These are phyloP conservation scores for Orthosia gracilis DNA, from an alignment of 2,888 invertebrate species.

Conservation along the genomic window DNA sequence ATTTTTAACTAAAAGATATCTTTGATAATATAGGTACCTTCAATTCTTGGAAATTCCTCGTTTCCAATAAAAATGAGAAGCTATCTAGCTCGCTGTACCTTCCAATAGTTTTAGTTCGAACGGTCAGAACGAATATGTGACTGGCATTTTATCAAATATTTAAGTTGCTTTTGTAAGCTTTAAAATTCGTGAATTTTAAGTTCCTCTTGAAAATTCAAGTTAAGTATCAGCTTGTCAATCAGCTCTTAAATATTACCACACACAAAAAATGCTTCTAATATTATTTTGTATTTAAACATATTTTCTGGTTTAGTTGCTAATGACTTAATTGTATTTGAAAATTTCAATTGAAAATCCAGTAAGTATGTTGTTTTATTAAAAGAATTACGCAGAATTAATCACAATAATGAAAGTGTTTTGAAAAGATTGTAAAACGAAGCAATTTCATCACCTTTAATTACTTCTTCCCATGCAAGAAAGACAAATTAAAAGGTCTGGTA, in stretches of 20 bases:
- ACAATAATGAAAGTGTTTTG: no score
- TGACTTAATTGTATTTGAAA: not conserved
- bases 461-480: not conserved
- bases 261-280: not conserved
- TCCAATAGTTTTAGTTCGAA: constrained; percentile 52
- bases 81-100: constrained; percentile 30
- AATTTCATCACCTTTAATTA: not conserved
- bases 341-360: no score
- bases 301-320: not conserved
- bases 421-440: not conserved
- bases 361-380: no score
- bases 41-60: constrained; percentile 42
- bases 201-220: not conserved
- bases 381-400: not conserved
- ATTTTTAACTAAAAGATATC: not conserved
- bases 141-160: constrained; percentile 41
- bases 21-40: constrained; percentile 26
- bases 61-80: constrained; percentile 52
- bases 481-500: not conserved
- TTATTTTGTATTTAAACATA: no score
- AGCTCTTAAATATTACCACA: not conserved
- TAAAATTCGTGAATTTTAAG: not conserved
- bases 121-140: constrained; percentile 39
- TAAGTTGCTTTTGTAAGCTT: constrained; percentile 20
- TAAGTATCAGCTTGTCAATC: no score